These are phyloP conservation scores for Fulmarus glacialis DNA, from an alignment of 2,113 vertebrate species.

Conservation along the genomic window DNA sequence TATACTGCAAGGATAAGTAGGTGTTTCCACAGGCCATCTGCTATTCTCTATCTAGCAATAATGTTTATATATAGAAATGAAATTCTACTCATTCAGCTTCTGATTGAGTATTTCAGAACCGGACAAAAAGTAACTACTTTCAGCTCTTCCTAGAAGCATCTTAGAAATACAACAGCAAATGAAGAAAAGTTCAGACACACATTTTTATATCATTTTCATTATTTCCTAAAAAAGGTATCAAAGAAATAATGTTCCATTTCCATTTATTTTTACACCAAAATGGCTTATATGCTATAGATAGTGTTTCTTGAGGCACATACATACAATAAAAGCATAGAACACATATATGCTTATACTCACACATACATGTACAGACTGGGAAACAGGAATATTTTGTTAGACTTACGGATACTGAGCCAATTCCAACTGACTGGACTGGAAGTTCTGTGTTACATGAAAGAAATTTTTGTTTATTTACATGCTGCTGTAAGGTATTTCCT, in stretches of 20 bases:
- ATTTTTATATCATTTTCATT: neutral
- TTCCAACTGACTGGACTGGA: neutral
- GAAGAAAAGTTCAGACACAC: neutral
- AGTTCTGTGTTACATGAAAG: neutral
- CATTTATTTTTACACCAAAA: neutral
- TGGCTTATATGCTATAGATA: neutral
- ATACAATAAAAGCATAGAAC: neutral
- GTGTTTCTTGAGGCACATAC: neutral
- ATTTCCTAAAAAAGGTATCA: constrained; percentile 5
- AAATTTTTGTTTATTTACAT: neutral
- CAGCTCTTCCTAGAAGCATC: neutral
- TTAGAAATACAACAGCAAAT: neutral
- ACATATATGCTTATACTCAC: neutral
- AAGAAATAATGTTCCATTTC: constrained; percentile 31
- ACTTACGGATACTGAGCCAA: neutral
- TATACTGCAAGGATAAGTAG: neutral
- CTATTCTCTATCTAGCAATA: neutral
- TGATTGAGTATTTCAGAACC: constrained; percentile 1
- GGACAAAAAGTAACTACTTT: neutral
- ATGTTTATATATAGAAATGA: neutral
- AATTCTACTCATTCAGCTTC: neutral
- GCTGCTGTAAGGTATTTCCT: neutral
- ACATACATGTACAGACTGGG: neutral
- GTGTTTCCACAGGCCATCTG: neutral
- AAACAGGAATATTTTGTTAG: neutral